phyloP scores from a whole-genome alignment of 2,797 vertebrate species.

The Distichodus sexfasciatus region DNA sequence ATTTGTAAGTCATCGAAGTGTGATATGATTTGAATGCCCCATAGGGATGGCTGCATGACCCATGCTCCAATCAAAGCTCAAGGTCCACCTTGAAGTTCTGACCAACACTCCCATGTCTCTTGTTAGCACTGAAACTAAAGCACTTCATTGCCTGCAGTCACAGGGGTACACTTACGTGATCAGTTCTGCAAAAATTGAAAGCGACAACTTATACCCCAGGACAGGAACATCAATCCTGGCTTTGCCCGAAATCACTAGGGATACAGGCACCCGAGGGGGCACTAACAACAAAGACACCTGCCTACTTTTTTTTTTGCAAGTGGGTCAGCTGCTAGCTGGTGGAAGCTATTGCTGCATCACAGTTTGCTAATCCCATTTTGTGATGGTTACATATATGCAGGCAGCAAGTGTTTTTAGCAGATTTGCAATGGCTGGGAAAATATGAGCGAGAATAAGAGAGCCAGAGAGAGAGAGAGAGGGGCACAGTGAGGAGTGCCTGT shows the following conservation, averaged over 20 bases:
- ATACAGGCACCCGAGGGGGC: background rate
- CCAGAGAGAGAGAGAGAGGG: too few species aligned
- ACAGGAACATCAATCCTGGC: background rate
- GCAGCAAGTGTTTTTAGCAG: background rate
- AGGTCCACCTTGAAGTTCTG: background rate
- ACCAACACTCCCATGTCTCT: background rate
- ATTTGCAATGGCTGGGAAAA: background rate
- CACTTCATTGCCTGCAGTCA: background rate
- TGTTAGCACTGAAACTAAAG: background rate
- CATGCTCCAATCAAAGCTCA: background rate
- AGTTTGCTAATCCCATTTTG: slow-evolving; percentile 39
- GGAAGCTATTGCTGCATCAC: slow-evolving; percentile 21
- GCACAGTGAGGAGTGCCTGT: background rate
- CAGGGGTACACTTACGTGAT: background rate
- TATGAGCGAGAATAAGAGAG: too few species aligned
- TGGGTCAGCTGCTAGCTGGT: slow-evolving; percentile 34
- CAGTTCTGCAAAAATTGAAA: slow-evolving; percentile 1
- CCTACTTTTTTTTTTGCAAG: slow-evolving; percentile 14
- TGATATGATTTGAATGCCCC: background rate
- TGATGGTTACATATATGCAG: slow-evolving; percentile 26
- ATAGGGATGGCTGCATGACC: background rate
- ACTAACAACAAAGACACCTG: slow-evolving; percentile 17
- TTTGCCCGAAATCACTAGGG: slow-evolving; percentile 9
- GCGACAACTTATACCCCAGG: background rate
- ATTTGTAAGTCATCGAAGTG: background rate